These are phyloP conservation scores for Macropodus opercularis DNA, from an alignment of 2,797 vertebrate genomes.

Conservation along the genomic window DNA sequence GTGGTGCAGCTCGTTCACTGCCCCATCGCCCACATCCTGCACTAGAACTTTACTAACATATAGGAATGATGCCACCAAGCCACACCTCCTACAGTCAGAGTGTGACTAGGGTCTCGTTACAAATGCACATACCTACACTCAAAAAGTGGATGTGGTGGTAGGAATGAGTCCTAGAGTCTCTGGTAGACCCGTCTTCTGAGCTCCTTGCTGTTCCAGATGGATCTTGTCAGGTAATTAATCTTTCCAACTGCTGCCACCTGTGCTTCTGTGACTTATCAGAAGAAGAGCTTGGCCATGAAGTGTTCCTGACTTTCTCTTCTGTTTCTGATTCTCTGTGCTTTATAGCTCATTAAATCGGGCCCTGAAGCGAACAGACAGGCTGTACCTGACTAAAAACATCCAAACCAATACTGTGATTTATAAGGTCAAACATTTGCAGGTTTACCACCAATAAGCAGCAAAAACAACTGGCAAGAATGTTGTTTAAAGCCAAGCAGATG, in stretches of 20 bases:
- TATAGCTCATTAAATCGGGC: background rate
- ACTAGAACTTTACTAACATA: too few species aligned
- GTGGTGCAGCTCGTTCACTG: too few species aligned
- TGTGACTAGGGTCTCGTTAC: too few species aligned
- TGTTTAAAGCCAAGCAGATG: background rate
- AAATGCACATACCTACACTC: too few species aligned
- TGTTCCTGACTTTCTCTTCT: background rate
- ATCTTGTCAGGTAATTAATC: background rate
- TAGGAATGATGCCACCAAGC: too few species aligned
- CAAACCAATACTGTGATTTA: background rate
- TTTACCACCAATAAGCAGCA: background rate
- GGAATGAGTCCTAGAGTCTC: too few species aligned
- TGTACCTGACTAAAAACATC: background rate
- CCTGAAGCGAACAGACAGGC: background rate
- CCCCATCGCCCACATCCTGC: too few species aligned
- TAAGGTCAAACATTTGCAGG: constrained; percentile 1
- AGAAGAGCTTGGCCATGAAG: background rate
- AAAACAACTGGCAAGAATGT: background rate
- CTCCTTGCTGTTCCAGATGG: too few species aligned
- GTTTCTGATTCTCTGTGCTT: background rate
- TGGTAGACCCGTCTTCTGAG: too few species aligned
- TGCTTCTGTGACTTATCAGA: background rate
- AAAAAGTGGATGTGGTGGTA: too few species aligned
- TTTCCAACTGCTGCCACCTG: background rate
- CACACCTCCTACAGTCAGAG: too few species aligned